Conservation (phyloP, 2,888 invertebrate genomes). For the Crematogaster levior region DNA sequence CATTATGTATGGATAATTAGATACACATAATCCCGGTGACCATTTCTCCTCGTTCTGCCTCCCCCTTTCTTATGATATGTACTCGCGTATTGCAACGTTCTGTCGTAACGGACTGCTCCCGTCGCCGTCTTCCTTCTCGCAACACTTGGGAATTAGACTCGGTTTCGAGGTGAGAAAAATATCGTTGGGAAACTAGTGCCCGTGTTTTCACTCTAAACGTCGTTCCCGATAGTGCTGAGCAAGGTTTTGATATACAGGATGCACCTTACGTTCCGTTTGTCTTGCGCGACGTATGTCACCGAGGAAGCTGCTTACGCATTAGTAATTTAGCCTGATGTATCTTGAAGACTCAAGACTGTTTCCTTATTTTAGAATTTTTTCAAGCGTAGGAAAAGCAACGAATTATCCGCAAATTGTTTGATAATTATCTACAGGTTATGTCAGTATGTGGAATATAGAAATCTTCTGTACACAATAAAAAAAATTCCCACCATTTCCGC, state of each 20-base stretch:
- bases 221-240: slow-evolving; percentile 28
- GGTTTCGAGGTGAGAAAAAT: slow-evolving; percentile 43
- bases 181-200: slow-evolving; percentile 37
- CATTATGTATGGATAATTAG: slow-evolving; percentile 38
- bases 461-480: slow-evolving; percentile 25
- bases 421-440: slow-evolving; percentile 28
- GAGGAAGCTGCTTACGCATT: slow-evolving; percentile 10
- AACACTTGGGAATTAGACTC: slow-evolving; percentile 38
- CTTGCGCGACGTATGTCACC: neutral
- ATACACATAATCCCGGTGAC: slow-evolving; percentile 37
- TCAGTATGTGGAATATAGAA: neutral
- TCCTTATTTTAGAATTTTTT: neutral
- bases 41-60: neutral
- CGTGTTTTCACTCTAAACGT: slow-evolving; percentile 6
- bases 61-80: slow-evolving; percentile 10
- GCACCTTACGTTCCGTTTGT: neutral
- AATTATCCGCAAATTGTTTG: neutral
- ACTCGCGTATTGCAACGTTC: slow-evolving; percentile 5
- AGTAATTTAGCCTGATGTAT: neutral
- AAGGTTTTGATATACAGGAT: slow-evolving; percentile 11
- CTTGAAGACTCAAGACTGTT: neutral
- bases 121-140: slow-evolving; percentile 21
- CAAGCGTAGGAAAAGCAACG: slow-evolving; percentile 21
- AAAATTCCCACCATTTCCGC: neutral
- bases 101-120: slow-evolving; percentile 18